These are phyloP conservation scores for Urophycis tenuis DNA, from an alignment of 2,797 vertebrate genomes.

Conservation along the genomic window DNA sequence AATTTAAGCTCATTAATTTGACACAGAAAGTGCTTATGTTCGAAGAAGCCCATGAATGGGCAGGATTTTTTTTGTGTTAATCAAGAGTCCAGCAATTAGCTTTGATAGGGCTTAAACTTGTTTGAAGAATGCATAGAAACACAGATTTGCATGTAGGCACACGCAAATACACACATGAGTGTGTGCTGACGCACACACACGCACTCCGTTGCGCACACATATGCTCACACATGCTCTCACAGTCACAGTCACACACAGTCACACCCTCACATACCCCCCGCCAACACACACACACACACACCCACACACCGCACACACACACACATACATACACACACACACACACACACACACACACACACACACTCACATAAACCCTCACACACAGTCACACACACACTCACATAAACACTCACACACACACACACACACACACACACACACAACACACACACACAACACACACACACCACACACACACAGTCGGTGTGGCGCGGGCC, in stretches of 20 bases:
- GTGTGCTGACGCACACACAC: background rate
- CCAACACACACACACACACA: background rate
- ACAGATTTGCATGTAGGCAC: background rate
- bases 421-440: background rate
- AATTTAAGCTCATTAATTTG: conserved; percentile 71
- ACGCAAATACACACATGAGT: conserved; percentile 10
- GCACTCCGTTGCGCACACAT: background rate
- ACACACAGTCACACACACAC: background rate
- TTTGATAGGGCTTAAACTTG: conserved; percentile 26
- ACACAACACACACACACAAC: conserved; percentile 1
- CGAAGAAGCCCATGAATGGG: conserved; percentile 42
- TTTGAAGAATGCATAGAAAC: conserved; percentile 12
- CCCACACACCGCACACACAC: conserved; percentile 4
- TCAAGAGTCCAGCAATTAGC: conserved; percentile 25
- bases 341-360: background rate
- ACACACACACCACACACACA: conserved; percentile 16
- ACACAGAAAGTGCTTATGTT: conserved; percentile 50
- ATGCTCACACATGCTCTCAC: conserved; percentile 2
- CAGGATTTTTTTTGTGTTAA: conserved; percentile 44
- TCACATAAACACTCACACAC: background rate
- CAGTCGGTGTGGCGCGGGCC: conserved; percentile 24
- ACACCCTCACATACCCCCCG: conserved; percentile 15
- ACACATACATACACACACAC: conserved; percentile 10
- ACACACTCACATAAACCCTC: background rate
- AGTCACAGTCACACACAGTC: conserved; percentile 9